A percentile compares a stretch with the other conserved stretches of the same genome.
These are phyloP conservation scores for Andrena marginata DNA, from an alignment of 2,888 invertebrate genomes.

Conservation along the genomic window DNA sequence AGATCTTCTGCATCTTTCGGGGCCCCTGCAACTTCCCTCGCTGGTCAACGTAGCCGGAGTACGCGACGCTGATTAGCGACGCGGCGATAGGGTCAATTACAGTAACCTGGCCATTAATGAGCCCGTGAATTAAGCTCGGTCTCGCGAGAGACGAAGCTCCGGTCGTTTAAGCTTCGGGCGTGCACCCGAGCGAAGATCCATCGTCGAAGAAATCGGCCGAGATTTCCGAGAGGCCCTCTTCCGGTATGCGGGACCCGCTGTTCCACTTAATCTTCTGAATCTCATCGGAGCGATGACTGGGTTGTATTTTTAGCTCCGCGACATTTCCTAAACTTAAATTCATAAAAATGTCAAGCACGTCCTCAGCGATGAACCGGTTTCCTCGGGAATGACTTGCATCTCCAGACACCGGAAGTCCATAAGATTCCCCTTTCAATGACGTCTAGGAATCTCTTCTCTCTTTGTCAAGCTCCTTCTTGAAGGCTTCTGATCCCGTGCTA, in stretches of 20 bases:
- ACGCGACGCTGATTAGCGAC: slow-evolving; percentile 54
- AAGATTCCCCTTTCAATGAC: not conserved
- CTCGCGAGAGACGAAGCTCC: slow-evolving; percentile 1
- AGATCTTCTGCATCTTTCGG: not conserved
- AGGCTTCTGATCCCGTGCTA: not conserved
- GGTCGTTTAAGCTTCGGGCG: not conserved
- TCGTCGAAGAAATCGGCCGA: not conserved
- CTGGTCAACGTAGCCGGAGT: slow-evolving; percentile 41
- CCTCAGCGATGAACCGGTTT: slow-evolving; percentile 34
- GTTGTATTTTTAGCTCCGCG: not conserved
- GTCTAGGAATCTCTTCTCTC: not conserved
- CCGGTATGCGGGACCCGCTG: not conserved
- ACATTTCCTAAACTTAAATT: not conserved
- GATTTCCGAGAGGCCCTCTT: slow-evolving; percentile 2
- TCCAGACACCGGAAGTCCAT: not conserved
- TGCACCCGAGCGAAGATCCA: not conserved
- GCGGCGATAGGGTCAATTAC: slow-evolving; percentile 68
- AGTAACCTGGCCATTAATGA: slow-evolving; percentile 60
- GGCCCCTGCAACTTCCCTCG: slow-evolving; percentile 11
- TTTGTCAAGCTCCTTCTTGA: not conserved
- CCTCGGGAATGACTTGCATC: slow-evolving; percentile 13
- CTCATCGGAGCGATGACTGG: not conserved
- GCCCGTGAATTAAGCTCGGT: slow-evolving; percentile 35
- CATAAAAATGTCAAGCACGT: not conserved
- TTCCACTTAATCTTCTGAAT: slow-evolving; percentile 22